Percentiles rank a stretch among this genome's conserved stretches.
Conservation (phyloP, 1,140 invertebrate genomes). For the Ips typographus region DNA sequence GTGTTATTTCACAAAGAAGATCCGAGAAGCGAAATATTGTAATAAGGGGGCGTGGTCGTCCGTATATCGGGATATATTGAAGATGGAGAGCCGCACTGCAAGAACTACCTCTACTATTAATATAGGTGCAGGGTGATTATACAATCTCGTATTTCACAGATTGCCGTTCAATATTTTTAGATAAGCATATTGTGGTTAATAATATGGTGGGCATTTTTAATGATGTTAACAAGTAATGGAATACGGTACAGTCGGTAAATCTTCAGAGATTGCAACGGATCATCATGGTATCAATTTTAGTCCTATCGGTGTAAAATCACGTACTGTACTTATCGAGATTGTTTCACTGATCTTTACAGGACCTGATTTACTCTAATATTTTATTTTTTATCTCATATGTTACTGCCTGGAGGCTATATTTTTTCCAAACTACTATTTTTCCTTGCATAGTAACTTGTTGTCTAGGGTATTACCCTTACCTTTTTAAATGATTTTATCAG, state of each 20-base stretch:
- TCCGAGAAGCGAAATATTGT: constrained; percentile 22
- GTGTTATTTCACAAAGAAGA: constrained; percentile 14
- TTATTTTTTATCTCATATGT: too few species aligned
- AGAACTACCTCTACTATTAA: constrained; percentile 27
- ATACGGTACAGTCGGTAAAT: constrained; percentile 30
- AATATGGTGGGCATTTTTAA: constrained; percentile 31
- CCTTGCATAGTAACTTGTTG: too few species aligned
- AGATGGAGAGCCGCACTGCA: constrained; percentile 17
- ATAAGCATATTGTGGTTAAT: constrained; percentile 31
- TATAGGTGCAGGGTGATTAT: constrained; percentile 32
- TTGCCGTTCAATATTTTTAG: constrained; percentile 33
- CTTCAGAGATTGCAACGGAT: constrained; percentile 24
- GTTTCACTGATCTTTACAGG: constrained; percentile 10
- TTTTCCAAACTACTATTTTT: not conserved
- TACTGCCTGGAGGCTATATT: too few species aligned
- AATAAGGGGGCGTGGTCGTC: constrained; percentile 22
- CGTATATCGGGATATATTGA: constrained; percentile 17
- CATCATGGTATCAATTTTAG: constrained; percentile 39
- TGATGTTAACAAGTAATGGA: constrained; percentile 35
- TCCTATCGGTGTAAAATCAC: constrained; percentile 40
- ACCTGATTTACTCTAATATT: not conserved
- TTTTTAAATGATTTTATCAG: too few species aligned
- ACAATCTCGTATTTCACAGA: constrained; percentile 33
- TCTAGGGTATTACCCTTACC: too few species aligned
- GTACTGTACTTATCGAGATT: constrained; percentile 35